Evolutionary conservation across 2,797 vertebrate genomes (phyloP).

Genomic region (Yasuhikotakia modesta): DNA sequence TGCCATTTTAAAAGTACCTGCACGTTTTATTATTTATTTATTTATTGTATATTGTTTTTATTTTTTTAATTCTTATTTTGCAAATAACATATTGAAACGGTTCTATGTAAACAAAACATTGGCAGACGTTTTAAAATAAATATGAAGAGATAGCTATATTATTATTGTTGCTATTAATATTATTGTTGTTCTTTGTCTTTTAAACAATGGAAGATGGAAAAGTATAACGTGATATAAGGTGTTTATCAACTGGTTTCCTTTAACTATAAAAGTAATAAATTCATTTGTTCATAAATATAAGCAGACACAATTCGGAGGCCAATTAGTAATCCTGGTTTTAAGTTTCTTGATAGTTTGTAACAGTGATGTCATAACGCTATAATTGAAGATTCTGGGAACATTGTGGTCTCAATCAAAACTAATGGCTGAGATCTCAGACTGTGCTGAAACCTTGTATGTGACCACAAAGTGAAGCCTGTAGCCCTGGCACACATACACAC

Average conservation of each 20-base stretch:
- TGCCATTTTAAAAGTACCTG: too few species aligned
- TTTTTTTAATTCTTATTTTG: too few species aligned
- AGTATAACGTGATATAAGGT: too few species aligned
- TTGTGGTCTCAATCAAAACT: constrained; percentile 6
- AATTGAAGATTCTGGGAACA: constrained; percentile 3
- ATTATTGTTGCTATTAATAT: too few species aligned
- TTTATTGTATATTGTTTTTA: too few species aligned
- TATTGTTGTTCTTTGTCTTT: too few species aligned
- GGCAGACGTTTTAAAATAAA: too few species aligned
- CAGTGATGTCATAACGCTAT: neutral
- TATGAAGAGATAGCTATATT: too few species aligned
- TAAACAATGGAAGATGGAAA: neutral
- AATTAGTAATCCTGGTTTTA: too few species aligned
- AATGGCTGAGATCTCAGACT: neutral
- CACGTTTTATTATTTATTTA: too few species aligned
- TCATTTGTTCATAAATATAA: neutral
- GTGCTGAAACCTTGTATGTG: neutral
- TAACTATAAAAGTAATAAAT: neutral
- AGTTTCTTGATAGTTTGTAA: neutral
- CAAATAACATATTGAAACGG: too few species aligned
- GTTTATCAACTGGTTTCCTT: neutral
- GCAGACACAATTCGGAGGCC: neutral
- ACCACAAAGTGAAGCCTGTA: constrained; percentile 6
- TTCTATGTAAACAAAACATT: too few species aligned
- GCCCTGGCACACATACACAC: neutral